Conservation (phyloP, 2,888 invertebrate species). For the Galeopsomyia nigrocyanea region DNA sequence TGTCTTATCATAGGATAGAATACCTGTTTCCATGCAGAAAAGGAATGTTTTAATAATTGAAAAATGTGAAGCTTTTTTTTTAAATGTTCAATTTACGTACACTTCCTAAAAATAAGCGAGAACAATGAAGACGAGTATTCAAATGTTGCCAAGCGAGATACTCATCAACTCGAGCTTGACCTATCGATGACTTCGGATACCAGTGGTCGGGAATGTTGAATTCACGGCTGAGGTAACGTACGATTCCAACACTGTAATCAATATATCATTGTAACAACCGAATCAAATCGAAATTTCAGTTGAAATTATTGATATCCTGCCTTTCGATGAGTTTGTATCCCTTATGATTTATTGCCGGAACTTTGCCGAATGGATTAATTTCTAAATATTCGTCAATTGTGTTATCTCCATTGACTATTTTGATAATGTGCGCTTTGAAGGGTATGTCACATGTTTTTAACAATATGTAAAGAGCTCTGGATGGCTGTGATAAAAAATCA, state of each 20-base stretch:
- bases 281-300: not conserved
- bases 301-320: constrained; percentile 41
- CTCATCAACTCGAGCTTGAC: constrained; percentile 78
- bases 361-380: constrained; percentile 71
- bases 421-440: constrained; percentile 75
- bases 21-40: constrained; percentile 51
- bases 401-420: constrained; percentile 76
- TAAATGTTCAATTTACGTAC: constrained; percentile 64
- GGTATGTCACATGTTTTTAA: constrained; percentile 76
- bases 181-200: constrained; percentile 76
- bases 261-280: not conserved
- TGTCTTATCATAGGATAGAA: constrained; percentile 71
- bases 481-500: constrained; percentile 84
- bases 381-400: constrained; percentile 63
- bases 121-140: constrained; percentile 74
- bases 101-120: constrained; percentile 73
- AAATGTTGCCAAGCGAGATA: constrained; percentile 84
- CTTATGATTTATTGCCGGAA: constrained; percentile 73
- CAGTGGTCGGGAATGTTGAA: constrained; percentile 70
- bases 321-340: constrained; percentile 73
- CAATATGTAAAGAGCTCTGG: constrained; percentile 79
- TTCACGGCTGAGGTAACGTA: constrained; percentile 76
- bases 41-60: not conserved
- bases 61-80: not conserved
- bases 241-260: constrained; percentile 77